Evolutionary conservation across 2,113 vertebrate genomes (phyloP).

Genomic region (Variabilichromis moorii): DNA sequence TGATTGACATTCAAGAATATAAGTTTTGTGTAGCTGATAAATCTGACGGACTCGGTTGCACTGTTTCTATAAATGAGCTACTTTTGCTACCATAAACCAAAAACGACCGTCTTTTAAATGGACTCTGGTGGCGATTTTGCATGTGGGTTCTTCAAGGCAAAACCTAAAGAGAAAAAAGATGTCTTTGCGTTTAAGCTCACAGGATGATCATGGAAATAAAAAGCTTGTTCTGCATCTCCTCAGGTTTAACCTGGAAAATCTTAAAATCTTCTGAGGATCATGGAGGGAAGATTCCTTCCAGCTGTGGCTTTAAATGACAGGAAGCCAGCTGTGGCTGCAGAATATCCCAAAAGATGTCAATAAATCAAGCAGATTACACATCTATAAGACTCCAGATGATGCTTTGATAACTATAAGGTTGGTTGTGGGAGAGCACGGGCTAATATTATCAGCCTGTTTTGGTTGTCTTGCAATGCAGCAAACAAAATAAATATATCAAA

Average conservation of each 20-base stretch:
- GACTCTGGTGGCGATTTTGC: not conserved
- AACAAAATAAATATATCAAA: not conserved
- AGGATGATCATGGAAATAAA: not conserved
- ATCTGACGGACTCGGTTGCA: not conserved
- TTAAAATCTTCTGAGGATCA: not conserved
- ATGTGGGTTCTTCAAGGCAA: no score
- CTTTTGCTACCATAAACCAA: not conserved
- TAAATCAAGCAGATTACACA: not conserved
- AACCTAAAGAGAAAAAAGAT: not conserved
- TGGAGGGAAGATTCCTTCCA: not conserved
- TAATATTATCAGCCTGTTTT: not conserved
- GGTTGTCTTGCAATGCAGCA: not conserved
- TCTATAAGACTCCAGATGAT: not conserved
- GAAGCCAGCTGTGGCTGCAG: not conserved
- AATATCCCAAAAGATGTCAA: not conserved
- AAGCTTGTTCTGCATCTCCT: not conserved
- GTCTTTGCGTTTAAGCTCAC: not conserved
- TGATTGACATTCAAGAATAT: not conserved
- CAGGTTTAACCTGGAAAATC: not conserved
- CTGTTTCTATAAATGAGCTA: not conserved
- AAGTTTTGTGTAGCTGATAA: not conserved
- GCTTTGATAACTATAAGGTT: not conserved
- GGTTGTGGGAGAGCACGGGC: not conserved
- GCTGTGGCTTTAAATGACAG: not conserved
- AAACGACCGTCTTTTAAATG: not conserved